Conservation (phyloP, 2,888 invertebrate genomes). For the Campoletis raptor region DNA sequence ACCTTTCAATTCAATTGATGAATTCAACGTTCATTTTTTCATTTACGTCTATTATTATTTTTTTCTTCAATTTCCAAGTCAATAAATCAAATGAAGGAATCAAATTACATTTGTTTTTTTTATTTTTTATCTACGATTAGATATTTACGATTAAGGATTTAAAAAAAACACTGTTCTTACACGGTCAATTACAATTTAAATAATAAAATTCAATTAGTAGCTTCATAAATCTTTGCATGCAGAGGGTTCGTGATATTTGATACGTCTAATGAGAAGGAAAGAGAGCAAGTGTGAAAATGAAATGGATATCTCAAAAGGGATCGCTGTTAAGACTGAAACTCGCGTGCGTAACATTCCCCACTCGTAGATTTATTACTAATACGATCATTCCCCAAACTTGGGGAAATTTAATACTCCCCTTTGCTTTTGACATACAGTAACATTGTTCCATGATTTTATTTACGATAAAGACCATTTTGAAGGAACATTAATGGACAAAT, state of each 20-base stretch:
- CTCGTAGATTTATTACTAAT: conserved; percentile 53
- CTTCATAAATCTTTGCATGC: neutral
- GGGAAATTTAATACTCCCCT: conserved; percentile 41
- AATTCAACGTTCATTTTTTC: neutral
- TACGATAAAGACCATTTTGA: neutral
- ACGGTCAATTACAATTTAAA: neutral
- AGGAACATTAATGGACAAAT: neutral
- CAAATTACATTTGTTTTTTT: neutral
- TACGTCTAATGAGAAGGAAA: neutral
- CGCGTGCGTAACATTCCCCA: conserved; percentile 45
- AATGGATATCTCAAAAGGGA: conserved; percentile 45
- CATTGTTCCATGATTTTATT: neutral
- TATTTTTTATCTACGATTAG: neutral
- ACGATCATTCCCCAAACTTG: conserved; percentile 38
- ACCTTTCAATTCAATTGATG: neutral
- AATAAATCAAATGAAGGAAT: neutral
- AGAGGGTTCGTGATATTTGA: conserved; percentile 7
- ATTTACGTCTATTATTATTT: neutral
- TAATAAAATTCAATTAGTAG: conserved; percentile 20
- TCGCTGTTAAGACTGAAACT: conserved; percentile 42
- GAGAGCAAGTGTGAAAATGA: conserved; percentile 38
- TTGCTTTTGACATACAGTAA: conserved; percentile 21
- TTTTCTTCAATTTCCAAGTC: neutral
- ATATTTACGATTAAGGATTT: neutral
- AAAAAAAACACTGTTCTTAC: neutral